Evolutionary conservation across 2,113 vertebrate species (phyloP).

Genomic region (Puntigrus tetrazona): DNA sequence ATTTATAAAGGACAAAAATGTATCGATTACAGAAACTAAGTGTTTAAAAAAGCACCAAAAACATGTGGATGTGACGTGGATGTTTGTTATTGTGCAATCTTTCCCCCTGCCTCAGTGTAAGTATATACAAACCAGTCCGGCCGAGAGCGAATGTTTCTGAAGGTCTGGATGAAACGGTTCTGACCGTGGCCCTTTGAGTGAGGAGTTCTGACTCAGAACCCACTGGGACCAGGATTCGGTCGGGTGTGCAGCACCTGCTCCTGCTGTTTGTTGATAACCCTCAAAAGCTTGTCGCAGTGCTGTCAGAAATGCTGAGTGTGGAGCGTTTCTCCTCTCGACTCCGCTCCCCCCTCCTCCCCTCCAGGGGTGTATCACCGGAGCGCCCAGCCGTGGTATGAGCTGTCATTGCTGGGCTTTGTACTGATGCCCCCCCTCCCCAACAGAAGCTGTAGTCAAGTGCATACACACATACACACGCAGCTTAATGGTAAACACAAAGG

Average conservation of each 20-base stretch:
- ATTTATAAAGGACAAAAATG: neutral
- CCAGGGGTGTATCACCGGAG: constrained; percentile 62
- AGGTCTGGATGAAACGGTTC: neutral
- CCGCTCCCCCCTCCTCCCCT: neutral
- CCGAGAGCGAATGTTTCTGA: neutral
- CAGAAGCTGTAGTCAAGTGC: constrained; percentile 18
- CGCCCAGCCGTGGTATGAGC: constrained; percentile 80
- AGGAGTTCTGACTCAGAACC: constrained; percentile 21
- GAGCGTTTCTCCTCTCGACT: constrained; percentile 56
- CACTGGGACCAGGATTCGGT: neutral
- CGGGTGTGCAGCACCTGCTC: constrained; percentile 65
- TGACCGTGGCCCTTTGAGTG: constrained; percentile 6
- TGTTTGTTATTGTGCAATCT: neutral
- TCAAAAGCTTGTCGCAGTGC: constrained; percentile 65
- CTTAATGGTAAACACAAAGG: constrained; percentile 45
- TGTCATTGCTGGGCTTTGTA: constrained; percentile 78
- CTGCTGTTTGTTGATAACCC: constrained; percentile 75
- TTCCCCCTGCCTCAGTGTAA: no score
- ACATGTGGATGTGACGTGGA: neutral
- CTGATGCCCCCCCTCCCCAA: constrained; percentile 65
- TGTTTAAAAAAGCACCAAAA: neutral
- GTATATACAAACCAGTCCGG: neutral
- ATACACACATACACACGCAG: constrained; percentile 17
- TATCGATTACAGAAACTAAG: neutral
- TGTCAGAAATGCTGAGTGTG: constrained; percentile 73